Base-by-base conservation (phyloP, 2,797 vertebrate genomes). In the Melanotaenia boesemani region DNA sequence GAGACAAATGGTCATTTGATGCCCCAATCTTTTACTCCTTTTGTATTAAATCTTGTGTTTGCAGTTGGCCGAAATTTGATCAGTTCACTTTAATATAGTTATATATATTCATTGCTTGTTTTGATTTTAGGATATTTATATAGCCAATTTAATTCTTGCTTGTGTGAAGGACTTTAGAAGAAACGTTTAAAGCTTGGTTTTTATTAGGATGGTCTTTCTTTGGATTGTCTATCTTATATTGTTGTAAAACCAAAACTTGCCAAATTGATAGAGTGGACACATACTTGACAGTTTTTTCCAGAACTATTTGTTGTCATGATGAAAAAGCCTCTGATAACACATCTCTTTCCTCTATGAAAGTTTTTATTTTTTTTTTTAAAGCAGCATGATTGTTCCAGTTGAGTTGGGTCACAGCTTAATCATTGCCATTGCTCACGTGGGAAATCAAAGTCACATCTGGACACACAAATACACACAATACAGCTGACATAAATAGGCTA, bases 401-500 rank as follows among this genome's bases (percentile, higher is more conserved):
- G 59, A 41, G 22, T 22, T 34, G 24, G 6, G 39, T 20, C 63
- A 58, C 16, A 24, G 20, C 30, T 57, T 26, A 64, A 67, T 66
- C n/a, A 15, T 11, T 18, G 41, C 28, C 39, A 39, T 67, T 55
- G 59, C 15, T 64, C 28, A 24, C 55, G 4, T 55, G 24, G 20
- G 44, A 34, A 5, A 57, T 41, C 22, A 15, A 4, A 64, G 36
- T 12, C 36, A 37, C 36, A 37, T 37, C 36, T 37, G 36, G 36
- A 37, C 10, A 37, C 36, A 37, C 10, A 10, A 37, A 37, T 30
- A 54, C 39, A 39, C 63, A 67, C 62, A 67, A 54, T 22, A 26
- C 46, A 71, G 60, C 37, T 71, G 64, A 76, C 64, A 77, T 70
- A 74, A 83, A 83, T 63, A 58, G 61, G 39, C 60, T 82, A 77